Base-by-base conservation (phyloP, 2,113 vertebrate genomes). In the Ammodytes dubius region DNA sequence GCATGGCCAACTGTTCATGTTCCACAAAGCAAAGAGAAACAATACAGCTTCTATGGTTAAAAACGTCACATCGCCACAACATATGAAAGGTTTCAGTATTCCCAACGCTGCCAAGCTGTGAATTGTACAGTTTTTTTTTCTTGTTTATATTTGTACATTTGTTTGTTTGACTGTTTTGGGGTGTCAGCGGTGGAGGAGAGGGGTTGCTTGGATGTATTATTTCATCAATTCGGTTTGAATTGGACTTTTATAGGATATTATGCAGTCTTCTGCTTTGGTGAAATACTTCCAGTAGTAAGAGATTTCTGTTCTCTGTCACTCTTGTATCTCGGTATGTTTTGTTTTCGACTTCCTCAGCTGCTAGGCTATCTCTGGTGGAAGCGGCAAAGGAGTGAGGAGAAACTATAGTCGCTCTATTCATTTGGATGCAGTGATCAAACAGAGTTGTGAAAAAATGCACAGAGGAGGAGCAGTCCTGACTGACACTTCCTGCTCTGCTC, bases 231-330 rank as follows among this genome's bases (percentile, higher is more conserved):
- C 95, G 71, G 92, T 96, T 96, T 94, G 96, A 97, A 96, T 96
- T 97, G 96, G 92, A 94, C 75, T 95, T 94, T 97, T 97, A 92
- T 95, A 96, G 93, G 93, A 88, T 89, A 93, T 95, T 95, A 91
- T 87, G 95, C 95, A 96, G 82, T 95, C 93, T 94, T 97, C 95
- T 97, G 95, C 95, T 93, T 93, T 94, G 93, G 90, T 94, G 90
- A 95, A 93, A 94, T 91, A 93, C 91, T 95, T 95, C 93, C 93
- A 91, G 92, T 93, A 89, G 93, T 96, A 95, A 97, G 96, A 97
- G 95, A 96, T 96, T 97, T 97, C 91, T 97, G 95, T 96, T 96
- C 95, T 97, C 95, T 96, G 94, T 95, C 92, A 89, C 86, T 27
- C 27, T 92, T 91, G 90, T 94, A 93, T 93, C 91, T 94, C 93